Evolutionary conservation across 2,113 vertebrate genomes (phyloP), one percentile per base, ranked within the genome.

Genomic region (Heterotilapia buettikoferi): DNA sequence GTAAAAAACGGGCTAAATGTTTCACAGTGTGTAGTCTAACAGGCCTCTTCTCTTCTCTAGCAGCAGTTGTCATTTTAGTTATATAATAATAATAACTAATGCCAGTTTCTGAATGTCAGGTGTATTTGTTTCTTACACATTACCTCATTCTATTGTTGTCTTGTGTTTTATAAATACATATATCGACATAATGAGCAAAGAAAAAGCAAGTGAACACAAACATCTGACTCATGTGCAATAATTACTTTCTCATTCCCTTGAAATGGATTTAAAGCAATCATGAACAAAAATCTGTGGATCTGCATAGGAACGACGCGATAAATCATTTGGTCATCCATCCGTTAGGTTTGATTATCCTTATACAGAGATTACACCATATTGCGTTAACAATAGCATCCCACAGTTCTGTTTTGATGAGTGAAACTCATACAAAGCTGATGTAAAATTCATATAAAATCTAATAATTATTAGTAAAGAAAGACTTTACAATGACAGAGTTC

Each of bases 1-100:
- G 91, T 89, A 76, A 86, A 91, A 66, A 88, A 61, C 6, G 12
- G 82, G 80, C 63, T 91, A 90, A 90, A 90, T 85, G 87, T 91
- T 83, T 66, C 76, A 71, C 54, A 61, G 86, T 47, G 79, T 89
- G 87, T 38, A 87, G 83, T 33, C 13, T 56, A 57, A 82, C 82
- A 81, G 47, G 50, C 59, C 0, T 82, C 45, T 81, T 61, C 43
- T 54, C 40, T 43, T 61, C 43, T 54, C 31, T 43, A 53, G 50
- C 47, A 87, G 40, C 50, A 73, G 47, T 43, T 71, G 50, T 93
- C 90, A 13, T 24, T 80, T 93, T 80, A 88, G 12, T 14, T 43
- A 71, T 14, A 40, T 40, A 68, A 68, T 21, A 66, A 66, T 13
- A 14, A 40, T 24, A 68, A 68, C 36, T 40, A 14, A 68, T 40